Percentiles rank a stretch among this genome's conserved stretches.
phyloP scores from a whole-genome alignment of 2,888 invertebrate genomes.

The Galerucella nymphaeae region DNA sequence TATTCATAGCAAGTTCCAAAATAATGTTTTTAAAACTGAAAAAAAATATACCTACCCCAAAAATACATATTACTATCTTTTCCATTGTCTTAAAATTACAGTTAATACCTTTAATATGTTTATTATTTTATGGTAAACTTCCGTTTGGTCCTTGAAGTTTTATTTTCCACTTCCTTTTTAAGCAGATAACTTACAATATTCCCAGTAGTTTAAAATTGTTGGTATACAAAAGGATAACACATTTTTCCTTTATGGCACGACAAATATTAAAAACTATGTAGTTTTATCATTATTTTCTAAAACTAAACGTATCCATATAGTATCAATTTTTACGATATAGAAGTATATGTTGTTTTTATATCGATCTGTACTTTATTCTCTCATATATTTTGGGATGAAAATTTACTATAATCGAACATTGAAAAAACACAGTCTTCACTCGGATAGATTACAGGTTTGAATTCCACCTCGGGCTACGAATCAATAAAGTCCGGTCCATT shows the following conservation, averaged over 20 bases:
- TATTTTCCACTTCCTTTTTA: constrained; percentile 45
- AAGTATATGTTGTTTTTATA: constrained; percentile 10
- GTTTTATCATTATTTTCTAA: no score
- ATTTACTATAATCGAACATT: constrained; percentile 45
- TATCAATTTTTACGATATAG: constrained; percentile 22
- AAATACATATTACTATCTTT: background rate
- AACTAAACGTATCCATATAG: no score
- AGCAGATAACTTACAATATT: constrained; percentile 30
- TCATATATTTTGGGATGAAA: constrained; percentile 34
- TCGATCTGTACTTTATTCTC: constrained; percentile 28
- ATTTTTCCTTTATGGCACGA: background rate
- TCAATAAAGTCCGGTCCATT: constrained; percentile 54
- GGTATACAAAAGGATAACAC: background rate
- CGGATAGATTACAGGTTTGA: constrained; percentile 52
- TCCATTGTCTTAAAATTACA: constrained; percentile 3
- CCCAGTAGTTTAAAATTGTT: constrained; percentile 34
- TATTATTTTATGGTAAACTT: constrained; percentile 43
- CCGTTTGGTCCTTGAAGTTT: constrained; percentile 43
- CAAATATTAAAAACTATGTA: no score
- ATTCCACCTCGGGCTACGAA: constrained; percentile 46
- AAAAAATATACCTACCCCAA: background rate
- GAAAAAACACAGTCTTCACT: constrained; percentile 48
- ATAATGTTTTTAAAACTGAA: background rate
- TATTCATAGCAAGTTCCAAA: no score
- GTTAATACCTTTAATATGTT: background rate